These are phyloP conservation scores for Orientallactaga sibirica DNA, from an alignment of 2,797 vertebrate species.

Conservation along the genomic window DNA sequence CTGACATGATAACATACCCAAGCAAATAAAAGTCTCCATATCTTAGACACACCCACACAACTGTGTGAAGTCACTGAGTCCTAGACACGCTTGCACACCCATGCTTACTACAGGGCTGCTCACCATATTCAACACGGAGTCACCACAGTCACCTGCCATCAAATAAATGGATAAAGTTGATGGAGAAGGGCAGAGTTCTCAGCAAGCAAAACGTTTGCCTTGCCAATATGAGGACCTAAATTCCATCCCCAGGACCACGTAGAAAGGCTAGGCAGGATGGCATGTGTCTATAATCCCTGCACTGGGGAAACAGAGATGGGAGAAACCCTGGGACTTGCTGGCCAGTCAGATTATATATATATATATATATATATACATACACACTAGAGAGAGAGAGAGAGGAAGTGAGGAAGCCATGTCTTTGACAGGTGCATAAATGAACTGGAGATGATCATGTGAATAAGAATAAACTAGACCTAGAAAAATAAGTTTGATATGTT, in stretches of 20 bases:
- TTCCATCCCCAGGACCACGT: no score
- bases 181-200: no score
- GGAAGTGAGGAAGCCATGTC: background rate
- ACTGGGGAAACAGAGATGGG: no score
- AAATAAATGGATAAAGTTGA: background rate
- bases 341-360: no score
- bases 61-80: background rate
- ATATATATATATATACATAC: no score
- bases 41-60: background rate
- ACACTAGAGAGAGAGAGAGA: no score
- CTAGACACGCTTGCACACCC: background rate
- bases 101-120: background rate
- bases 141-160: background rate
- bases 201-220: no score
- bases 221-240: no score
- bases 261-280: no score
- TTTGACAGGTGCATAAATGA: background rate
- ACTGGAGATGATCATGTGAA: background rate
- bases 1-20: background rate
- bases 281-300: no score
- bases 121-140: background rate
- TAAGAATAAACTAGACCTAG: background rate
- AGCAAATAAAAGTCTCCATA: background rate
- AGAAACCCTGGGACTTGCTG: no score
- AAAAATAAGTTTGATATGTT: background rate